phyloP scores from a whole-genome alignment of 2,888 invertebrate species.

The Yponomeuta plumbellus region DNA sequence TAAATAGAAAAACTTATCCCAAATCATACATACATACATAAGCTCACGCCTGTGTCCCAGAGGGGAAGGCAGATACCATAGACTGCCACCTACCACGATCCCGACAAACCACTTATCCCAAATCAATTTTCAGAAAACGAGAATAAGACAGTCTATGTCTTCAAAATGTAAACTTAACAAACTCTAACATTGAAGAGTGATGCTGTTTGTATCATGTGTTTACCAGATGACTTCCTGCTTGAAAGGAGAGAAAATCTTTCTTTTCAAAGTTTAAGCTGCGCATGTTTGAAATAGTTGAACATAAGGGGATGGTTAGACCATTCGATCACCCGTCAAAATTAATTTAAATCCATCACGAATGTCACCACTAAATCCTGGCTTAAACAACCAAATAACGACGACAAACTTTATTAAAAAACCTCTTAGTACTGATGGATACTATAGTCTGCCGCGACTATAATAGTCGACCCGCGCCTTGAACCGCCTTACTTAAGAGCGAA shows the following conservation, averaged over 20 bases:
- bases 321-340: conserved; percentile 15
- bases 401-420: conserved; percentile 22
- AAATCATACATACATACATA: no score
- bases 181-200: no score
- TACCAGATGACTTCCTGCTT: neutral
- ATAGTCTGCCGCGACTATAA: no score
- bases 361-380: conserved; percentile 29
- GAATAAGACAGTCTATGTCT: no score
- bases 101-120: no score
- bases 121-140: no score
- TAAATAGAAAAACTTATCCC: no score
- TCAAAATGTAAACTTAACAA: no score
- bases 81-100: no score
- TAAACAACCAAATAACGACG: conserved; percentile 17
- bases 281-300: neutral
- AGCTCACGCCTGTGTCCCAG: no score
- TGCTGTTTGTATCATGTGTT: no score
- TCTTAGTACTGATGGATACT: neutral
- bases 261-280: neutral
- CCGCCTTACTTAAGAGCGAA: neutral
- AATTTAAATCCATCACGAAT: conserved; percentile 36
- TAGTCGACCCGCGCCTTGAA: neutral
- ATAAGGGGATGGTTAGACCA: neutral
- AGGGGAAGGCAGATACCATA: no score
- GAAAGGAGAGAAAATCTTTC: neutral